phyloP scores from a whole-genome alignment of 2,113 vertebrate genomes.

The Protomyctophum bolini region DNA sequence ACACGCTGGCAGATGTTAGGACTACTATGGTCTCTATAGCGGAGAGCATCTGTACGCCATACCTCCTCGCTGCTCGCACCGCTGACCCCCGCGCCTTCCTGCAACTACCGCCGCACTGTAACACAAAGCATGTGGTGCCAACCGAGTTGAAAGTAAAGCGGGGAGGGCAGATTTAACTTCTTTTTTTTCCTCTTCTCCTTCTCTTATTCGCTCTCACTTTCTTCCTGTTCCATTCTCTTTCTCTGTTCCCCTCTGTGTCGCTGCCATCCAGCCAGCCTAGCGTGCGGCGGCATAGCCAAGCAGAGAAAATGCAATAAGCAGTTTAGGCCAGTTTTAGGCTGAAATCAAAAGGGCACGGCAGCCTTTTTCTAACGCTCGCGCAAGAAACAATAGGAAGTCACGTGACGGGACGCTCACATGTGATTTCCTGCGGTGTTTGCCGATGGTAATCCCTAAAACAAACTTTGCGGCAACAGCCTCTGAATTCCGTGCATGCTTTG shows the following conservation, averaged over 20 bases:
- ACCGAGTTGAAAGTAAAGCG: conserved; percentile 53
- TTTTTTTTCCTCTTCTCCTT: conserved; percentile 39
- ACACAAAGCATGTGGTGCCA: conserved; percentile 69
- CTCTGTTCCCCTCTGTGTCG: neutral
- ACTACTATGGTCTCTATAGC: conserved; percentile 39
- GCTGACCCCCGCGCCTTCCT: conserved; percentile 46
- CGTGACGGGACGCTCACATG: conserved; percentile 56
- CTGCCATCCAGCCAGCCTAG: conserved; percentile 28
- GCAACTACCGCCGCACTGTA: conserved; percentile 47
- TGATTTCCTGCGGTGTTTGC: conserved; percentile 68
- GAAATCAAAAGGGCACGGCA: conserved; percentile 39
- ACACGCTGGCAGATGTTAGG: conserved; percentile 50
- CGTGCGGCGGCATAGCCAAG: conserved; percentile 56
- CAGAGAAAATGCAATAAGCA: conserved; percentile 60
- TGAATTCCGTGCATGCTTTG: conserved; percentile 62
- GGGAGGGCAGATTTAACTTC: conserved; percentile 28
- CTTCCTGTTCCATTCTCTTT: neutral
- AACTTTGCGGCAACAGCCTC: conserved; percentile 41
- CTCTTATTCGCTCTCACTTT: conserved; percentile 11
- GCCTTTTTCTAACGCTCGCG: conserved; percentile 38
- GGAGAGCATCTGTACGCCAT: conserved; percentile 65
- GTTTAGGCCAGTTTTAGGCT: conserved; percentile 31
- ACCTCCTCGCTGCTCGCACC: conserved; percentile 33
- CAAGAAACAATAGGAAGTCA: conserved; percentile 69
- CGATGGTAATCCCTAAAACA: conserved; percentile 66